Base-by-base conservation (phyloP, 2,797 vertebrate species). In the Sebastes minor region DNA sequence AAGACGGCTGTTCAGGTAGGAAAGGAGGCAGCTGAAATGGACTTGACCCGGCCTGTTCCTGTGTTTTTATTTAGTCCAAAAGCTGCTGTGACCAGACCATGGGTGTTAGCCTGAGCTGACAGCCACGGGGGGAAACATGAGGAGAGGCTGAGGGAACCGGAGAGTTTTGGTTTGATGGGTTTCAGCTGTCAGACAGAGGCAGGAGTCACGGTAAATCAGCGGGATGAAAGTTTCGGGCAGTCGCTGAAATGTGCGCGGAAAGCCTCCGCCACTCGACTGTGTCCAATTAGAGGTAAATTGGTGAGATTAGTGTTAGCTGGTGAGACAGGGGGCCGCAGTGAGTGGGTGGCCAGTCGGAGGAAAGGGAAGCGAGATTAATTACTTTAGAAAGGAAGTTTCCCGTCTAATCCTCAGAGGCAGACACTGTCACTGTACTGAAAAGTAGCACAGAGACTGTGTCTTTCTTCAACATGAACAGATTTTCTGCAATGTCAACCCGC, bases 231-330 rank as follows among this genome's bases (percentile, higher is more conserved):
- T 89, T 91, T 74, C 52, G 68, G 73, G 62, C 76, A 23, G 32
- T 63, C 56, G 28, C 79, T 67, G 79, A 85, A 87, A 87, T 49
- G 73, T 69, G 70, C 42, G 64, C 4, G 10, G 35, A 38, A 82
- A 78, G 83, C 82, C 73, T 71, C 65, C 75, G 70, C 84, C 75
- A 59, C 75, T 88, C 81, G 30, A 80, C 92, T 89, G 84, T 92
- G 93, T 92, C 93, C 93, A 94, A 92, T 94, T 94, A 95, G 88
- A 92, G 84, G 81, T 83, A 90, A 88, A 92, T 90, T 89, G 85
- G 82, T 74, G 81, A 91, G 88, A 91, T 92, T 94, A 92, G 87
- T 83, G 82, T 82, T 81, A 63, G 85, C 71, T 72, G 88, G 80
- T 71, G 83, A 84, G 81, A 82, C 82, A 62, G 74, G 76, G 52